A percentile compares a stretch with the other conserved stretches of the same genome.
phyloP scores from a whole-genome alignment of 2,113 vertebrate species.

The Sceloporus undulatus region DNA sequence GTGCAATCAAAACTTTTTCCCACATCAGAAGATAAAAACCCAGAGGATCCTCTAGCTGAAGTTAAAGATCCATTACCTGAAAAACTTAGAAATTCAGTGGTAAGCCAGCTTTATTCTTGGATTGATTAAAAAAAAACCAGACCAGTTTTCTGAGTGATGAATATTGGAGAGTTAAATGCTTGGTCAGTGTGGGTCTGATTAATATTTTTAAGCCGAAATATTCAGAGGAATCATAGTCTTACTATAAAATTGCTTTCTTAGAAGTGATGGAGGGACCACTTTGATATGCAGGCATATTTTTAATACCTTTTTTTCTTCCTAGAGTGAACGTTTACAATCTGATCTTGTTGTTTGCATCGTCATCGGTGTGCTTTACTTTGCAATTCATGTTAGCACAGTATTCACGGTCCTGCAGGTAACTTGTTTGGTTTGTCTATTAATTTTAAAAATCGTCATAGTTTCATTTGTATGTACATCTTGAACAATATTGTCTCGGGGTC shows the following conservation, averaged over 20 bases:
- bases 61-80: constrained; percentile 97
- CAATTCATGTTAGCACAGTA: constrained; percentile 98
- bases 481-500: neutral
- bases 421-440: neutral
- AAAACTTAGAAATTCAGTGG: constrained; percentile 95
- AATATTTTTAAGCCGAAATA: neutral
- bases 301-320: constrained; percentile 47
- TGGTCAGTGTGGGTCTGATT: neutral
- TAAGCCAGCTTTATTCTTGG: constrained; percentile 73
- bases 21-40: constrained; percentile 94
- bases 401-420: constrained; percentile 96
- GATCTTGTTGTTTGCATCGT: constrained; percentile 95
- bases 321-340: constrained; percentile 96
- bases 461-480: neutral
- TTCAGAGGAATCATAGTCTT: neutral
- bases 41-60: constrained; percentile 95
- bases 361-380: constrained; percentile 96
- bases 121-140: neutral
- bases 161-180: neutral
- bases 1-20: constrained; percentile 95
- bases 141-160: neutral
- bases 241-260: neutral
- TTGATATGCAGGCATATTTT: constrained; percentile 3
- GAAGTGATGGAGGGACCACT: neutral
- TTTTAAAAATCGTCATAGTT: constrained; percentile 16